phyloP scores from a whole-genome alignment of 1,140 invertebrate genomes.

The Listronotus bonariensis region DNA sequence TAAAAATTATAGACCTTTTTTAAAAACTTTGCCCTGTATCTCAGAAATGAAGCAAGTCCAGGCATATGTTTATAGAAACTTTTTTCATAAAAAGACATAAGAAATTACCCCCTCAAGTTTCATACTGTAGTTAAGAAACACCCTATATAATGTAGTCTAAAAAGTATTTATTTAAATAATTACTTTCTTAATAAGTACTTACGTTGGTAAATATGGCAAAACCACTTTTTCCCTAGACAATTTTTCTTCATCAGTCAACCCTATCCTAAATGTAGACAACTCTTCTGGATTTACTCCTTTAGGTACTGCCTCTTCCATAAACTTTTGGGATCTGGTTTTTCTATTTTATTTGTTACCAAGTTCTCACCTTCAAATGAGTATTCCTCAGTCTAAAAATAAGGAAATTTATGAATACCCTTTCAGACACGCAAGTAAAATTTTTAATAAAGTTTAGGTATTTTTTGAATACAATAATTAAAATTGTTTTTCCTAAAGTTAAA shows the following conservation, averaged over 20 bases:
- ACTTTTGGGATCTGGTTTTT: constrained; percentile 52
- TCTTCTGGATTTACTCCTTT: not conserved
- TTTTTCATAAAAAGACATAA: too few species aligned
- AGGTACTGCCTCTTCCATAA: constrained; percentile 44
- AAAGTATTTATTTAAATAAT: too few species aligned
- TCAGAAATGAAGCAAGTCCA: too few species aligned
- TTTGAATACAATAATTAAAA: not conserved
- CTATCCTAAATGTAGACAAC: too few species aligned
- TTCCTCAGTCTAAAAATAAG: constrained; percentile 53
- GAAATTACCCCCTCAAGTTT: too few species aligned
- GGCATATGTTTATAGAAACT: too few species aligned
- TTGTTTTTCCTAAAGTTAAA: too few species aligned
- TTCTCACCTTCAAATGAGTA: constrained; percentile 54
- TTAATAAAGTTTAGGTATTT: not conserved
- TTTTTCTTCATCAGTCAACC: too few species aligned
- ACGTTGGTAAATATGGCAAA: constrained; percentile 59
- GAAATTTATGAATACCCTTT: not conserved
- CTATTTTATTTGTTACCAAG: constrained; percentile 55
- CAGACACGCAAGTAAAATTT: not conserved
- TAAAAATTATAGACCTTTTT: too few species aligned
- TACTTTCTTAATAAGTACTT: constrained; percentile 4
- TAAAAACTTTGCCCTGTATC: too few species aligned
- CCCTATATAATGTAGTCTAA: too few species aligned
- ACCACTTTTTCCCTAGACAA: constrained; percentile 60
- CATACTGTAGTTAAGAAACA: too few species aligned